phyloP scores from a whole-genome alignment of 2,888 invertebrate genomes.

The Epinotia demarniana region DNA sequence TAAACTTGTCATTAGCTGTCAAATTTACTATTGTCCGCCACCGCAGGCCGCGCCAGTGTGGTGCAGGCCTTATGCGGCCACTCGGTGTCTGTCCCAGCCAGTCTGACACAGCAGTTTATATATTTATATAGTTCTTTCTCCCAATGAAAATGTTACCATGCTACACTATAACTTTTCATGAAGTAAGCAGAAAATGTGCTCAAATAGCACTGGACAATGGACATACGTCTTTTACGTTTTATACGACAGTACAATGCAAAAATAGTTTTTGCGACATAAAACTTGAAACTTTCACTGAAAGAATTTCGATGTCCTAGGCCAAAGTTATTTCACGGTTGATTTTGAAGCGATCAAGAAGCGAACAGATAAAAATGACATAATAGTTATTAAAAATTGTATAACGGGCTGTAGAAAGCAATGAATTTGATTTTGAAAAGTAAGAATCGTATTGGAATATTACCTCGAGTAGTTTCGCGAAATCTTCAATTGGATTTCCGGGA shows the following conservation, averaged over 20 bases:
- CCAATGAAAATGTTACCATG: background rate
- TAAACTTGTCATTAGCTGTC: no score
- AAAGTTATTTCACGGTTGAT: conserved; percentile 42
- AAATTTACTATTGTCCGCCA: no score
- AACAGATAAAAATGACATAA: conserved; percentile 28
- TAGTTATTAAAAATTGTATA: conserved; percentile 31
- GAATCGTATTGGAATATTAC: no score
- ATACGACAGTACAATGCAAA: conserved; percentile 14
- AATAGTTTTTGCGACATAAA: conserved; percentile 33
- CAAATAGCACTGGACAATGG: background rate
- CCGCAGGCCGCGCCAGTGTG: no score
- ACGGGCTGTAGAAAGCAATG: conserved; percentile 20
- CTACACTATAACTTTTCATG: background rate
- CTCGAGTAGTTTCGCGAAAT: no score
- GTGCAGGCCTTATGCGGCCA: no score
- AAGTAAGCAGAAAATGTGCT: background rate
- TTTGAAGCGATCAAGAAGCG: conserved; percentile 35
- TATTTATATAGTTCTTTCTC: conserved; percentile 4
- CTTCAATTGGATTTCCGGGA: no score
- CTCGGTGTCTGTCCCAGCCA: no score
- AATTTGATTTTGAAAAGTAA: background rate
- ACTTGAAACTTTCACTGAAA: conserved; percentile 38
- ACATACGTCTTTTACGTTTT: background rate
- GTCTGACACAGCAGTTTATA: no score
- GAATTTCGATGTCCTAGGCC: conserved; percentile 35